A percentile compares a stretch with the other conserved stretches of the same genome.
Conservation (phyloP, 2,888 invertebrate genomes). For the Elgonia sp. region DNA sequence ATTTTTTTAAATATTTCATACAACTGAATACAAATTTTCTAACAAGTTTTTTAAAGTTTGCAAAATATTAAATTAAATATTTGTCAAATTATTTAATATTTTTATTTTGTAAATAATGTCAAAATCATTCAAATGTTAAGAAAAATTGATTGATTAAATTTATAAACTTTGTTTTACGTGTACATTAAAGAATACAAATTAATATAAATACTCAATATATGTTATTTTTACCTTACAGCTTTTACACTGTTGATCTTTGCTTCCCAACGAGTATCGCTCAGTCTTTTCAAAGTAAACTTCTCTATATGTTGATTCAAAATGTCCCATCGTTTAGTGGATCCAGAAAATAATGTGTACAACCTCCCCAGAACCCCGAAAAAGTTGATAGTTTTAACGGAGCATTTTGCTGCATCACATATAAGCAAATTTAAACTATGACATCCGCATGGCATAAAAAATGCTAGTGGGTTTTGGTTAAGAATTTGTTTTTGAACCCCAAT, state of each 20-base stretch:
- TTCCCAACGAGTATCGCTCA: constrained; percentile 80
- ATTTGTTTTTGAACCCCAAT: constrained; percentile 83
- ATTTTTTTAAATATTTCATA: no score
- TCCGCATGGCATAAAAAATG: constrained; percentile 68
- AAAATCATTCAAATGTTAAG: no score
- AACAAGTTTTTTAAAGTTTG: no score
- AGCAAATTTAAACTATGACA: constrained; percentile 66
- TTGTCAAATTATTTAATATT: no score
- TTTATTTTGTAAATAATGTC: no score
- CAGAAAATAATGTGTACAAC: constrained; percentile 76
- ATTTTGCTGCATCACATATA: constrained; percentile 72
- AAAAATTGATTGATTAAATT: no score
- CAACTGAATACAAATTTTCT: no score
- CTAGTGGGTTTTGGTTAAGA: constrained; percentile 75
- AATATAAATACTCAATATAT: constrained; percentile 6
- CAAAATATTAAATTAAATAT: no score
- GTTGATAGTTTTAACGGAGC: constrained; percentile 81
- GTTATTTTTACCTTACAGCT: constrained; percentile 65
- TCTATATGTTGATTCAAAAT: constrained; percentile 80
- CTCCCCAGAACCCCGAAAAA: constrained; percentile 82
- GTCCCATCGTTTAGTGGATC: constrained; percentile 80
- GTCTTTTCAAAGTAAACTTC: constrained; percentile 79
- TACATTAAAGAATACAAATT: background rate
- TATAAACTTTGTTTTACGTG: background rate
- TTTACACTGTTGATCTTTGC: constrained; percentile 80